phyloP scores from a whole-genome alignment of 2,797 vertebrate species.

The Channallabes apus region DNA sequence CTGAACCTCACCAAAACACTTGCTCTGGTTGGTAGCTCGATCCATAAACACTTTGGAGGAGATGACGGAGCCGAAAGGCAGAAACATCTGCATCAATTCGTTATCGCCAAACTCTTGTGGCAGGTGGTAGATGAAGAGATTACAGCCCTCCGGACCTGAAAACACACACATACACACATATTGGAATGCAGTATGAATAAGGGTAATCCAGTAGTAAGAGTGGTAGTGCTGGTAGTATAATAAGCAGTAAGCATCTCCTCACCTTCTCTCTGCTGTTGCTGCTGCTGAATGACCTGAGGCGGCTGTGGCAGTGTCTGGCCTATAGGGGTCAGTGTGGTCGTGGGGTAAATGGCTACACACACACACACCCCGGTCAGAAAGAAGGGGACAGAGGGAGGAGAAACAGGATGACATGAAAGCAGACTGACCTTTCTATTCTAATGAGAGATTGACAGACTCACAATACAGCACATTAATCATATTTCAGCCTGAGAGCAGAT shows the following conservation, averaged over 20 bases:
- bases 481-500: constrained; percentile 52
- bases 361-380: neutral
- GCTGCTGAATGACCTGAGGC: constrained; percentile 82
- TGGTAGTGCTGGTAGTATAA: neutral
- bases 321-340: constrained; percentile 80
- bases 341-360: constrained; percentile 78
- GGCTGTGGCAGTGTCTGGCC: constrained; percentile 81
- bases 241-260: constrained; percentile 44
- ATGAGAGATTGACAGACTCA: constrained; percentile 55
- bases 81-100: constrained; percentile 88
- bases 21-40: constrained; percentile 89
- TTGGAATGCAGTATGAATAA: neutral
- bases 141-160: constrained; percentile 86
- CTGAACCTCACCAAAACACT: constrained; percentile 80
- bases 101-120: constrained; percentile 89
- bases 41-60: constrained; percentile 92
- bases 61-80: constrained; percentile 86
- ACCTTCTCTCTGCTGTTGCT: constrained; percentile 84
- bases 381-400: constrained; percentile 28
- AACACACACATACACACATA: constrained; percentile 35
- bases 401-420: constrained; percentile 42
- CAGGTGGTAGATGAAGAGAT: constrained; percentile 90
- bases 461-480: constrained; percentile 50
- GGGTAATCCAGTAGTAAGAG: neutral
- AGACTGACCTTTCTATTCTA: constrained; percentile 57